Conservation (phyloP, 2,888 invertebrate species). For the Tetragnatha montana region DNA sequence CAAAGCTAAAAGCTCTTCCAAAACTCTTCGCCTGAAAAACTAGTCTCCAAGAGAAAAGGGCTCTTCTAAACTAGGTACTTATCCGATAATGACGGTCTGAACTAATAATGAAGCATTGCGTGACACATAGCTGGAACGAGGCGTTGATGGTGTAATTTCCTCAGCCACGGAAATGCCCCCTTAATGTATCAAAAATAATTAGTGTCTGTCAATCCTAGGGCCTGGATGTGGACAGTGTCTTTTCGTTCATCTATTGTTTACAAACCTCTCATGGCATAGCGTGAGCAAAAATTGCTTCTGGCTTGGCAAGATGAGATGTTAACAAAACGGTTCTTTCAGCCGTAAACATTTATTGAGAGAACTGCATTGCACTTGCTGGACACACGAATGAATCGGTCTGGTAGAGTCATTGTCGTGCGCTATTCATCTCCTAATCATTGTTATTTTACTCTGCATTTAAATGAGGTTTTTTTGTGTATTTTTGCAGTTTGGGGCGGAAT, state of each 20-base stretch:
- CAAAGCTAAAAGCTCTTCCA: neutral
- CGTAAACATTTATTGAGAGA: neutral
- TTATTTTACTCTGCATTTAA: too few relatives aligned
- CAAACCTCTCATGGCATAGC: slow-evolving; percentile 11
- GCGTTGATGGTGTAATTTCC: slow-evolving; percentile 45
- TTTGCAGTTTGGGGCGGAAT: too few relatives aligned
- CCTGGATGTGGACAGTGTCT: neutral
- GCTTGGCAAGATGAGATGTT: slow-evolving; percentile 1
- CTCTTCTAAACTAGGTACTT: slow-evolving; percentile 12
- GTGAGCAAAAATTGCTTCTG: slow-evolving; percentile 24
- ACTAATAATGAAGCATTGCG: slow-evolving; percentile 37
- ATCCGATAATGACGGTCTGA: slow-evolving; percentile 18
- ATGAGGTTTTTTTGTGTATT: too few relatives aligned
- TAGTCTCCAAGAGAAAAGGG: neutral
- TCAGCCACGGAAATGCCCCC: slow-evolving; percentile 33
- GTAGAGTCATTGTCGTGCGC: neutral
- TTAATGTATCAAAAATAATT: slow-evolving; percentile 50
- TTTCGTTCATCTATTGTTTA: slow-evolving; percentile 17
- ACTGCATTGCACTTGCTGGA: neutral
- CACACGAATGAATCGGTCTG: neutral
- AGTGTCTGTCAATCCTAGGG: slow-evolving; percentile 15
- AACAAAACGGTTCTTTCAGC: slow-evolving; percentile 12
- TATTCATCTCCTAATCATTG: too few relatives aligned
- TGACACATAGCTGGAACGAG: slow-evolving; percentile 30
- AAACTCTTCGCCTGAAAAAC: neutral